Evolutionary conservation across 2,797 vertebrate species (phyloP), one percentile per base, ranked within the genome.

Genomic region (Typhlichthys subterraneus): DNA sequence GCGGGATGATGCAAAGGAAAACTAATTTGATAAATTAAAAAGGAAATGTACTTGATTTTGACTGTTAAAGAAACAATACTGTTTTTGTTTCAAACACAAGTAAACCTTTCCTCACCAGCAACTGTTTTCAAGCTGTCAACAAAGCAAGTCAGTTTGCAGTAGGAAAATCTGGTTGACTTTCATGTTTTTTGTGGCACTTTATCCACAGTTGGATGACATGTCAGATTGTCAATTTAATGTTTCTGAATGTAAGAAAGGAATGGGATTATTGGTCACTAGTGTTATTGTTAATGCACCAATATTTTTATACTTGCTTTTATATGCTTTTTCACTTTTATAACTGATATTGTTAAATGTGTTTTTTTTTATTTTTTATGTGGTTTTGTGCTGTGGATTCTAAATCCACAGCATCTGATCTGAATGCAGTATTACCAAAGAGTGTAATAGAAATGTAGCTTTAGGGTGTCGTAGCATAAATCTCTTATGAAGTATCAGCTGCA

Each of bases 241-340:
- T 23, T 23, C 23, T 70, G 55, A 72, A 70, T 75, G 63, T 65
- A 62, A 73, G 54, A 56, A 15, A 53, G 4, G 54, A 61, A 74
- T 67, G 67, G 2, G 0, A 50, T 65, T 15, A 23, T 63, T 53
- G 72, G 75, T 80, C 17, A 42, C 70, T 49, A 62, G 57, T 56
- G 62, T 45, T 62, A 63, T 73, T 50, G 78, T 70, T 81, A 75
- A 81, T 81, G 79, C 65, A 53, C 79, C 70, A 65, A 76, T 51
- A 47, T 73, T 65, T 56, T 57, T 72, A 65, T 82, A 45, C 82
- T 87, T 91, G 88, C 68, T 86, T 91, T 85, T 90, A 80, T 89
- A 92, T 79, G 65, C 53, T 88, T 91, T 85, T 90, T 81, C 89
- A 92, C 86, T 93, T 92, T 94, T 93, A 88, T 93, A 92, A 81